Evolutionary conservation across 2,113 vertebrate genomes (phyloP).

Genomic region (Gyps fulvus): DNA sequence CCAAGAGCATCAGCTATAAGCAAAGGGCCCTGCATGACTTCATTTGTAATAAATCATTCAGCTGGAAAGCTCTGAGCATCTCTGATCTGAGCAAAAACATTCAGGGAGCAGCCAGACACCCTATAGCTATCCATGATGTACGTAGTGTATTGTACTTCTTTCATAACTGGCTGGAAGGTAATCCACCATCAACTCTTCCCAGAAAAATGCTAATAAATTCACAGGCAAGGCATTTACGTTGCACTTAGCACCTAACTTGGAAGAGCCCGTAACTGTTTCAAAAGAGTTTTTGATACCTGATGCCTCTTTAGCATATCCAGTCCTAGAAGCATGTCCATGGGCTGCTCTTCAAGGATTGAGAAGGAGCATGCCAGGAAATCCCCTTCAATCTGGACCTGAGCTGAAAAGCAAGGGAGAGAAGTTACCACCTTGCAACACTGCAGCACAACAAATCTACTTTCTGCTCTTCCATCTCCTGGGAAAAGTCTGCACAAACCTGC

Average conservation of each 20-base stretch:
- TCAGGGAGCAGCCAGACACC: not conserved
- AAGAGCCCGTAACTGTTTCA: not conserved
- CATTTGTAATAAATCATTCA: not conserved
- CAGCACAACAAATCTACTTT: not conserved
- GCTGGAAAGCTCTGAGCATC: not conserved
- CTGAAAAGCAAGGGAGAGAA: conserved; percentile 65
- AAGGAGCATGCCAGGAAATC: conserved; percentile 97
- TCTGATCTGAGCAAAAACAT: not conserved
- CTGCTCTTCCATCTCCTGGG: not conserved
- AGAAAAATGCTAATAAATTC: not conserved
- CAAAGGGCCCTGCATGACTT: not conserved
- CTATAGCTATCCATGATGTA: not conserved
- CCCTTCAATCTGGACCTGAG: conserved; percentile 98
- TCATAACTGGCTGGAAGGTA: not conserved
- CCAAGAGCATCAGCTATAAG: not conserved
- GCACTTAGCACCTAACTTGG: not conserved
- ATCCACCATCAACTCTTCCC: not conserved
- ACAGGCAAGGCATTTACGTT: not conserved
- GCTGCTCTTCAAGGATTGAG: conserved; percentile 97
- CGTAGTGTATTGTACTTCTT: fast-evolving
- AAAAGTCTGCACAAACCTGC: not conserved
- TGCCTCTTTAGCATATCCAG: conserved; percentile 98
- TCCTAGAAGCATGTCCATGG: conserved; percentile 99
- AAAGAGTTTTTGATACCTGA: conserved; percentile 79
- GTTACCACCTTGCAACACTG: not conserved